Evolutionary conservation across 1,140 invertebrate species (phyloP).

Genomic region (Tribolium castaneum): DNA sequence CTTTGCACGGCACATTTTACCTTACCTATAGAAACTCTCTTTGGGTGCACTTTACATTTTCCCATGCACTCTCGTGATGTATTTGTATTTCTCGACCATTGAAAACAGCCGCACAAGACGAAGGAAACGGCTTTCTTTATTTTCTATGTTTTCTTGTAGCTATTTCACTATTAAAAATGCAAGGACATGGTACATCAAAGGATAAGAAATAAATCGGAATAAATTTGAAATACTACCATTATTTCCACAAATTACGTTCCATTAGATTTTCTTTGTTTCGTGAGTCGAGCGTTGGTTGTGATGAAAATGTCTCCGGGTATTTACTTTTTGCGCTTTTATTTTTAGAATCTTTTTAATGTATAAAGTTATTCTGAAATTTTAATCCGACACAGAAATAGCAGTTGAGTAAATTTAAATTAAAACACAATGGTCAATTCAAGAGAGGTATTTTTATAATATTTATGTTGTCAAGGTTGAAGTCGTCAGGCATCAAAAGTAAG

Average conservation of each 20-base stretch:
- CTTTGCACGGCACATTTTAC: neutral
- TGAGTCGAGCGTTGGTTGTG: neutral
- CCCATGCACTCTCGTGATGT: no score
- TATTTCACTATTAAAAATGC: no score
- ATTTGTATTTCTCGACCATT: no score
- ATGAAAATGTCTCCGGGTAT: neutral
- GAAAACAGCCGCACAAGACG: no score
- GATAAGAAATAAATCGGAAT: no score
- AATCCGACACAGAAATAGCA: conserved; percentile 2
- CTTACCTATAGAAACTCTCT: neutral
- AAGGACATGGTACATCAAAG: no score
- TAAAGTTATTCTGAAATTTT: neutral
- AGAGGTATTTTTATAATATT: neutral
- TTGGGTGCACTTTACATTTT: neutral
- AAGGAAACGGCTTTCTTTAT: no score
- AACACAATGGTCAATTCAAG: neutral
- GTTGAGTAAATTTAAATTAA: neutral
- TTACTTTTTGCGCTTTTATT: neutral
- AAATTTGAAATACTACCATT: neutral
- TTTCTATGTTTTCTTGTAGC: no score
- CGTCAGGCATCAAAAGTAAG: neutral
- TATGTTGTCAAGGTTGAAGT: no score
- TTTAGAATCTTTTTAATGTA: conserved; percentile 4
- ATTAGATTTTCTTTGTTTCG: neutral
- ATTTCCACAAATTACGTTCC: neutral